These are phyloP conservation scores for Diogma glabrata DNA, from an alignment of 2,888 invertebrate genomes.

Conservation along the genomic window DNA sequence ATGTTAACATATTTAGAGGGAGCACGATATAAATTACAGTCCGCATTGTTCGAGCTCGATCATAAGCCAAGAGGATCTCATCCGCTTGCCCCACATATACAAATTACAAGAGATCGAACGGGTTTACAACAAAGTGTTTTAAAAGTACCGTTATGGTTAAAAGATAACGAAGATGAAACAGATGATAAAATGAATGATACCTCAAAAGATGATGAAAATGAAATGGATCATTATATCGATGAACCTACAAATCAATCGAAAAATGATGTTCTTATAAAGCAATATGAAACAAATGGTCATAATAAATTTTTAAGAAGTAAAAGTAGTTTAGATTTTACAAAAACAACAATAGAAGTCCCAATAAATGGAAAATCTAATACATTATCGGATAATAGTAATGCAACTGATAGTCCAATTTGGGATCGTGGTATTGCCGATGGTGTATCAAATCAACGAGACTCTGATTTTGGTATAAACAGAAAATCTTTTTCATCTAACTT, in stretches of 20 bases:
- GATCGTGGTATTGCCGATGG: slow-evolving; percentile 51
- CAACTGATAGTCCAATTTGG: slow-evolving; percentile 24
- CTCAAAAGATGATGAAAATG: slow-evolving; percentile 8
- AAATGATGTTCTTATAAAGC: slow-evolving; percentile 25
- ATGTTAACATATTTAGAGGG: slow-evolving; percentile 89
- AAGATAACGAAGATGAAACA: slow-evolving; percentile 30
- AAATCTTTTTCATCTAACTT: not conserved
- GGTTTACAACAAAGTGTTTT: slow-evolving; percentile 77
- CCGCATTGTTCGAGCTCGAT: slow-evolving; percentile 71
- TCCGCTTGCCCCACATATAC: slow-evolving; percentile 75
- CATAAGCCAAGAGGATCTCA: slow-evolving; percentile 65
- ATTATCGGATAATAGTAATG: slow-evolving; percentile 19
- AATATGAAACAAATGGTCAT: too few species aligned
- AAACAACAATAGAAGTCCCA: slow-evolving; percentile 12
- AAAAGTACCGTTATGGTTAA: slow-evolving; percentile 49
- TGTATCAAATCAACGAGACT: slow-evolving; percentile 75
- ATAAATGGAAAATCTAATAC: slow-evolving; percentile 21
- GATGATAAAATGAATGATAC: not conserved
- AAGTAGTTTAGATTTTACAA: slow-evolving; percentile 32
- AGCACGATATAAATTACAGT: slow-evolving; percentile 75
- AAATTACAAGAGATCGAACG: slow-evolving; percentile 79
- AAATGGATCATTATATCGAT: slow-evolving; percentile 19
- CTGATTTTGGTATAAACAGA: slow-evolving; percentile 54
- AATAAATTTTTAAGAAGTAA: slow-evolving; percentile 31
- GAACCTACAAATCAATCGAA: slow-evolving; percentile 26